Conservation (phyloP, 2,797 vertebrate genomes). For the Glossophaga mutica region DNA sequence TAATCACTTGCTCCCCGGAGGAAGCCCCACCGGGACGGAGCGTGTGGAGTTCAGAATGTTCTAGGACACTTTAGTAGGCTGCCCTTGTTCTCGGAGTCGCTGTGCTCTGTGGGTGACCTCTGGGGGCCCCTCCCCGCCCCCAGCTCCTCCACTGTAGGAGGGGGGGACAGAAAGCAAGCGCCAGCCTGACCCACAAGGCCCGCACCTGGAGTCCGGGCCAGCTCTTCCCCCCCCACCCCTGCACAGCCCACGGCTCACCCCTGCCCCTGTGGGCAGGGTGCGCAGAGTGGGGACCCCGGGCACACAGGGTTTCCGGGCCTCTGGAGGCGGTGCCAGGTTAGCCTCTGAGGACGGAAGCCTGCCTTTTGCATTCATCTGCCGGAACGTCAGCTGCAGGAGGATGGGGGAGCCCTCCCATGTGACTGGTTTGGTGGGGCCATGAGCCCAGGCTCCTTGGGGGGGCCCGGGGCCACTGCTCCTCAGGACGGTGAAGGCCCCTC, state of each 20-base stretch:
- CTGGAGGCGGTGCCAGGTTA: neutral
- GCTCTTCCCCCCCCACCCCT: too few relatives aligned
- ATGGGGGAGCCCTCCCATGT: neutral
- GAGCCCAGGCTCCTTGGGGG: neutral
- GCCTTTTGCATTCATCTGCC: fast-evolving
- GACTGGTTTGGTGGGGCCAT: too few relatives aligned
- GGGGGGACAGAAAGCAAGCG: neutral
- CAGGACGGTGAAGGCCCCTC: fast-evolving
- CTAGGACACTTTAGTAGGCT: neutral
- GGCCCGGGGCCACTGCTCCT: fast-evolving
- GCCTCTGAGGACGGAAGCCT: neutral
- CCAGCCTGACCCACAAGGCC: too few relatives aligned
- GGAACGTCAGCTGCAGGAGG: neutral
- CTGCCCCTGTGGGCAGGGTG: neutral
- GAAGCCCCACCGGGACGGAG: neutral
- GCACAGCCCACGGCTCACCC: neutral
- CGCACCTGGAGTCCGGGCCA: neutral
- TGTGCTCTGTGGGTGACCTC: neutral
- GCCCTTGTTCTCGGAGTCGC: neutral
- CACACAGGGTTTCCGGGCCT: neutral
- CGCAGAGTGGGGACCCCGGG: neutral
- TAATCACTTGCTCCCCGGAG: constrained; percentile 26
- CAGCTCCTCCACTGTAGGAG: fast-evolving
- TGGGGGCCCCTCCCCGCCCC: neutral
- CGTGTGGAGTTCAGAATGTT: constrained; percentile 40